These are phyloP conservation scores for Hippocampus barbouri DNA, from an alignment of 2,113 vertebrate genomes.

Conservation along the genomic window DNA sequence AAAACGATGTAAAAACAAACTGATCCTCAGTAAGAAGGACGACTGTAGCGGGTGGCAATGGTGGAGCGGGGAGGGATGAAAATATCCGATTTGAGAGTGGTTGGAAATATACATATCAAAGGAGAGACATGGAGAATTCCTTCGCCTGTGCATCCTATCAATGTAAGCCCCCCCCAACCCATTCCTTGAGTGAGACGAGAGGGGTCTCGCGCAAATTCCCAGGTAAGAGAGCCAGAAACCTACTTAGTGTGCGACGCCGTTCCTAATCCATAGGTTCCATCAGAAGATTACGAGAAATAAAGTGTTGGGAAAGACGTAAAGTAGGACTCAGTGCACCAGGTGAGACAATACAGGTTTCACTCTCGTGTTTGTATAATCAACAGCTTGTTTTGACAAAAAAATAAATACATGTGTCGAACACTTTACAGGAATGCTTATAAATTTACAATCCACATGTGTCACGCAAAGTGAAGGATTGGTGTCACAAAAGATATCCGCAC, in stretches of 20 bases:
- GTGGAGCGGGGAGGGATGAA: slow-evolving; percentile 51
- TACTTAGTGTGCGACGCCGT: slow-evolving; percentile 61
- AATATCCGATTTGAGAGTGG: slow-evolving; percentile 71
- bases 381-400: slow-evolving; percentile 43
- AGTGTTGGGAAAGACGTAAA: slow-evolving; percentile 65
- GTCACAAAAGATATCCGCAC: no score
- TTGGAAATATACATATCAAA: slow-evolving; percentile 77
- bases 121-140: slow-evolving; percentile 68
- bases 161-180: slow-evolving; percentile 18
- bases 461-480: no score
- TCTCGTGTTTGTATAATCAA: slow-evolving; percentile 55
- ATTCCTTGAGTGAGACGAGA: slow-evolving; percentile 42
- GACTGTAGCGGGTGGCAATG: slow-evolving; percentile 53
- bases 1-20: slow-evolving; percentile 57
- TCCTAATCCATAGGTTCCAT: slow-evolving; percentile 75
- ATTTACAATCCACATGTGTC: not conserved
- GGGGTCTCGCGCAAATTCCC: slow-evolving; percentile 60
- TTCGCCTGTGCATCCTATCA: slow-evolving; percentile 58
- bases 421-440: not conserved
- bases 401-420: slow-evolving; percentile 5
- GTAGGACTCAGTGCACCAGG: slow-evolving; percentile 61
- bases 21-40: slow-evolving; percentile 62
- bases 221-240: slow-evolving; percentile 70
- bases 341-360: slow-evolving; percentile 64
- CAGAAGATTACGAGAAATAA: slow-evolving; percentile 72